Evolutionary conservation across 2,113 vertebrate species (phyloP), one percentile per base, ranked within the genome.

Genomic region (Pollimyrus isidori): DNA sequence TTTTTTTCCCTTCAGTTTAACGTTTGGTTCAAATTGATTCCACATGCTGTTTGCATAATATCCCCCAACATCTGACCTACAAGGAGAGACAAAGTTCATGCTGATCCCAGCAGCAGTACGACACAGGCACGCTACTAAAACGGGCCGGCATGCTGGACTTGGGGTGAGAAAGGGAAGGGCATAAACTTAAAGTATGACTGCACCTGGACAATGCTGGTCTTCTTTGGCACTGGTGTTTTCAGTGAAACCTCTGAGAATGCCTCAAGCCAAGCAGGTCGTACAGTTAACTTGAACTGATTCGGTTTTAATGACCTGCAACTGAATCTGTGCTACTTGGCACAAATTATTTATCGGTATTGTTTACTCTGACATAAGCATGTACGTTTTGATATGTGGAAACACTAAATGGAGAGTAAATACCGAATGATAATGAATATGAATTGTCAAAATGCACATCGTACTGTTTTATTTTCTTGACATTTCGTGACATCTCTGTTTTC

Each of bases 31-130:
- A 94, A 95, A 95, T 94, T 92, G 93, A 91, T 94, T 93, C 95
- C 95, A 95, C 93, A 95, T 96, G 95, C 93, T 94, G 94, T 93
- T 93, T 93, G 92, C 92, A 93, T 94, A 76, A 91, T 90, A 90
- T 89, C 91, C 84, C 89, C 76, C 62, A 88, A 65, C 42, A 56
- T 52, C 85, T 76, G 92, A 92, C 91, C 92, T 93, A 91, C 84
- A 90, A 92, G 88, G 88, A 86, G 88, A 87, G 86, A 88, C 90
- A 92, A 91, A 91, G 92, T 91, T 92, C 92, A 90, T 56, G 30
- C 88, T 49, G 48, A 91, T 88, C 65, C 48, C 9, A 48, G 52
- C 86, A 83, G 53, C 82, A 39, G 58, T 9, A n/a, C 30, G 35
- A 26, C 69, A 49, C 39, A 56, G 89, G 19, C 42, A 5, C 13